These are phyloP conservation scores for Echinops telfairi DNA, from an alignment of 2,113 vertebrate genomes.

Conservation along the genomic window DNA sequence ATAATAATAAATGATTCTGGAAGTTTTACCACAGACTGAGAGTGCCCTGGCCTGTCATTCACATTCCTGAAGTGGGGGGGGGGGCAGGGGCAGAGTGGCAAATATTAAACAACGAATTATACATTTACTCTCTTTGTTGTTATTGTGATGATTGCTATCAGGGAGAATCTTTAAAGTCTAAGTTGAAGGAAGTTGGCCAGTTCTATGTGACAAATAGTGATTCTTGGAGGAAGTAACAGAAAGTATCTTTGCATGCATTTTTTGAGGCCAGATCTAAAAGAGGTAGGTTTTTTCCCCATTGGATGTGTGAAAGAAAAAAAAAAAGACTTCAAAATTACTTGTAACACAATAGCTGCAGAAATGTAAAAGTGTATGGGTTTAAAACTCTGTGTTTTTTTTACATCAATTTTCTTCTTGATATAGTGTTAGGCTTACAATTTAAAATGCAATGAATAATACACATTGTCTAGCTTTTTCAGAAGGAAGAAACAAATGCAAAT, in stretches of 20 bases:
- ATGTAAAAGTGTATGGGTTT: slow-evolving; percentile 28
- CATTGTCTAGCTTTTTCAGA: slow-evolving; percentile 36
- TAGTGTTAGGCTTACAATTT: slow-evolving; percentile 59
- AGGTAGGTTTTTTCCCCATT: slow-evolving; percentile 28
- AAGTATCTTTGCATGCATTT: background rate
- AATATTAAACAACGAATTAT: background rate
- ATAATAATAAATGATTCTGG: background rate
- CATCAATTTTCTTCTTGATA: slow-evolving; percentile 70
- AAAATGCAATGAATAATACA: slow-evolving; percentile 17
- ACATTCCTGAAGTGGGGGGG: background rate
- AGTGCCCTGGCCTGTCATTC: background rate
- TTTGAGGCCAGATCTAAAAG: slow-evolving; percentile 31
- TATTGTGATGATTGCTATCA: background rate
- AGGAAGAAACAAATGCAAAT: background rate
- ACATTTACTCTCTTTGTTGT: background rate
- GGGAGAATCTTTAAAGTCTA: background rate
- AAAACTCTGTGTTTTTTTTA: slow-evolving; percentile 45
- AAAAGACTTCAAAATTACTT: slow-evolving; percentile 30
- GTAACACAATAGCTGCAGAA: slow-evolving; percentile 38
- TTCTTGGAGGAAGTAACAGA: slow-evolving; percentile 1
- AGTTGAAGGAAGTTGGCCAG: background rate
- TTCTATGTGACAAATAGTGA: background rate
- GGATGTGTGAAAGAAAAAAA: background rate
- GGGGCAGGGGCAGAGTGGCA: background rate
- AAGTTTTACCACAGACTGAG: background rate